Percentiles rank a stretch among this genome's conserved stretches.
phyloP scores from a whole-genome alignment of 2,888 invertebrate species.

The Amblyjoppa fuscipennis region DNA sequence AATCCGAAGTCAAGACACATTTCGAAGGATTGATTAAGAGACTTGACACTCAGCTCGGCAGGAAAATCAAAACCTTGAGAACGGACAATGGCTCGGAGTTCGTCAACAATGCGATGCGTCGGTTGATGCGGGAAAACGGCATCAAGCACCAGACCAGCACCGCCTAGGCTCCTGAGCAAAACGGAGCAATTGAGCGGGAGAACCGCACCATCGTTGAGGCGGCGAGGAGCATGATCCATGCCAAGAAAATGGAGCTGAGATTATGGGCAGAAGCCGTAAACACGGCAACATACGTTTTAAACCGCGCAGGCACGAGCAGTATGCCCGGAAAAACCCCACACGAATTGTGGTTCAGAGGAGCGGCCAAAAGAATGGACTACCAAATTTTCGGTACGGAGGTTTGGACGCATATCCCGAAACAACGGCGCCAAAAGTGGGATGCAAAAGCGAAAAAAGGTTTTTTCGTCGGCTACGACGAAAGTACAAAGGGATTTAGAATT shows the following conservation, averaged over 20 bases:
- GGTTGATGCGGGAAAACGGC: conserved; percentile 20
- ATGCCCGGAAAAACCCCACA: conserved; percentile 57
- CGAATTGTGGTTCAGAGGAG: conserved; percentile 62
- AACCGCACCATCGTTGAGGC: conserved; percentile 75
- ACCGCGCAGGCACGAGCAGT: conserved; percentile 62
- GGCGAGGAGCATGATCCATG: conserved; percentile 64
- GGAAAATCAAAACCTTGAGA: conserved; percentile 51
- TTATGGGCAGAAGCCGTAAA: too few species aligned
- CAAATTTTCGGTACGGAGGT: conserved; percentile 70
- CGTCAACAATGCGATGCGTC: conserved; percentile 47
- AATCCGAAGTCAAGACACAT: too few species aligned
- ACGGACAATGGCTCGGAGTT: conserved; percentile 67
- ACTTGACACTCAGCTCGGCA: conserved; percentile 40
- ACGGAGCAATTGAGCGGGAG: conserved; percentile 70
- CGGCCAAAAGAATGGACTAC: conserved; percentile 38
- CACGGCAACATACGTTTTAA: conserved; percentile 43
- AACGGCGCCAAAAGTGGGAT: conserved; percentile 70
- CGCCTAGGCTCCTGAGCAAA: conserved; percentile 67
- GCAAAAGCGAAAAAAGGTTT: conserved; percentile 68
- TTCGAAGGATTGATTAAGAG: too few species aligned
- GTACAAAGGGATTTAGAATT: conserved; percentile 24
- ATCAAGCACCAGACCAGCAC: conserved; percentile 59
- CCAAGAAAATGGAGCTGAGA: conserved; percentile 4
- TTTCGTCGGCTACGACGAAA: conserved; percentile 76
- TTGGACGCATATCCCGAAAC: conserved; percentile 78